These are phyloP conservation scores for Clusia tigrina DNA, from an alignment of 2,888 invertebrate genomes.

Conservation along the genomic window DNA sequence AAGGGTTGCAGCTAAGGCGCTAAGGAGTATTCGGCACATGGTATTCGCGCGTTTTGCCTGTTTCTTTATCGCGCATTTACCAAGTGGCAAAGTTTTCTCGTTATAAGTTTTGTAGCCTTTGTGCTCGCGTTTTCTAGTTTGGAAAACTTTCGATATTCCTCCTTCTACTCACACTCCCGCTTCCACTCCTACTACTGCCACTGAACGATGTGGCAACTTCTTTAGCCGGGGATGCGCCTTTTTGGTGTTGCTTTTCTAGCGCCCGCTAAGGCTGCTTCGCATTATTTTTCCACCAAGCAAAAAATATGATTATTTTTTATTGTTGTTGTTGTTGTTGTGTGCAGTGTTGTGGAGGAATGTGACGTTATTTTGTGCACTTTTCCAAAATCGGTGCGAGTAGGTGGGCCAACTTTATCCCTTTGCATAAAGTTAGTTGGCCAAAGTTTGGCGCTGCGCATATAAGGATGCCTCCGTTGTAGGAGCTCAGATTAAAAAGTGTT, in stretches of 20 bases:
- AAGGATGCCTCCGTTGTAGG: not conserved
- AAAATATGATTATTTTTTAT: constrained; percentile 53
- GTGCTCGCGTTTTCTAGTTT: constrained; percentile 46
- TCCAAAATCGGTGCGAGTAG: constrained; percentile 19
- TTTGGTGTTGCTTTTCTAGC: constrained; percentile 31
- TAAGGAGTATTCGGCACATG: not conserved
- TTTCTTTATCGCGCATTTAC: constrained; percentile 63
- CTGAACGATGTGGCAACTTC: constrained; percentile 9
- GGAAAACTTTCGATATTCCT: constrained; percentile 59
- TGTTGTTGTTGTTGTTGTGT: constrained; percentile 44
- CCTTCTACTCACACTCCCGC: constrained; percentile 37
- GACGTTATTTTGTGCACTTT: constrained; percentile 12
- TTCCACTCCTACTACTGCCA: not conserved
- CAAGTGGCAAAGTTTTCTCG: constrained; percentile 65
- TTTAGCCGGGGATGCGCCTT: constrained; percentile 26
- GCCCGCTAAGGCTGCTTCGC: constrained; percentile 1
- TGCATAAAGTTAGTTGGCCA: constrained; percentile 20
- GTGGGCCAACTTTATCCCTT: constrained; percentile 47
- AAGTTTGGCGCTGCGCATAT: constrained; percentile 11
- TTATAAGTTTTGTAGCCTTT: constrained; percentile 64
- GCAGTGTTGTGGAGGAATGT: no score
- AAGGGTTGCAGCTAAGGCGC: not conserved
- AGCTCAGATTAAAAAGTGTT: constrained; percentile 31
- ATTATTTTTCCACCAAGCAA: constrained; percentile 7
- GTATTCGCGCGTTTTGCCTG: constrained; percentile 38